Evolutionary conservation across 2,888 invertebrate genomes (phyloP).

Genomic region (Meganola albula): DNA sequence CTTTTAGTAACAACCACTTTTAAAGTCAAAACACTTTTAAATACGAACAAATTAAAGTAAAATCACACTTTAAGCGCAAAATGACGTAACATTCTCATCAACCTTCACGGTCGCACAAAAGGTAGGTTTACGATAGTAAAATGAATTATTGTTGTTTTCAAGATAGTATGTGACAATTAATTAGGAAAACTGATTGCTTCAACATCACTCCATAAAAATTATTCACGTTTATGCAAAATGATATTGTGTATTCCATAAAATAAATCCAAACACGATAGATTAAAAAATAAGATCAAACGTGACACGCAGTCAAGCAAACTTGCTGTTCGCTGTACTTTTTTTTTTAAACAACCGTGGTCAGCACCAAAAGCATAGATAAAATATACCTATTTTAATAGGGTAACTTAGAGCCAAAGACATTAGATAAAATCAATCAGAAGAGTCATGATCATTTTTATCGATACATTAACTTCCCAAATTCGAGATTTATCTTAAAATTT

Average conservation of each 20-base stretch:
- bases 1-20: constrained; percentile 41
- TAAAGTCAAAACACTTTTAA: constrained; percentile 47
- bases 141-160: constrained; percentile 33
- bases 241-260: constrained; percentile 39
- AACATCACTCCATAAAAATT: constrained; percentile 39
- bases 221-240: constrained; percentile 35
- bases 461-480: no score
- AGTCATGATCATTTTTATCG: no score
- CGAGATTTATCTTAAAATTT: no score
- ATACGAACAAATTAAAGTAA: constrained; percentile 49
- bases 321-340: constrained; percentile 43
- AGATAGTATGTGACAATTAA: no score
- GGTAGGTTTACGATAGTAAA: constrained; percentile 50
- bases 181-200: constrained; percentile 31
- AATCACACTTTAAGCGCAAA: constrained; percentile 69
- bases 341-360: constrained; percentile 33
- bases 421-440: no score
- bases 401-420: no score
- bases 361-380: constrained; percentile 8
- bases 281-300: constrained; percentile 68
- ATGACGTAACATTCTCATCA: constrained; percentile 78
- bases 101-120: constrained; percentile 76
- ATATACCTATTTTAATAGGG: no score
- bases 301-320: constrained; percentile 77
- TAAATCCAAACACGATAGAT: constrained; percentile 60